Percentiles rank a stretch among this genome's conserved stretches.
Evolutionary conservation across 2,113 vertebrate genomes (phyloP).

Genomic region (Alethe diademata): DNA sequence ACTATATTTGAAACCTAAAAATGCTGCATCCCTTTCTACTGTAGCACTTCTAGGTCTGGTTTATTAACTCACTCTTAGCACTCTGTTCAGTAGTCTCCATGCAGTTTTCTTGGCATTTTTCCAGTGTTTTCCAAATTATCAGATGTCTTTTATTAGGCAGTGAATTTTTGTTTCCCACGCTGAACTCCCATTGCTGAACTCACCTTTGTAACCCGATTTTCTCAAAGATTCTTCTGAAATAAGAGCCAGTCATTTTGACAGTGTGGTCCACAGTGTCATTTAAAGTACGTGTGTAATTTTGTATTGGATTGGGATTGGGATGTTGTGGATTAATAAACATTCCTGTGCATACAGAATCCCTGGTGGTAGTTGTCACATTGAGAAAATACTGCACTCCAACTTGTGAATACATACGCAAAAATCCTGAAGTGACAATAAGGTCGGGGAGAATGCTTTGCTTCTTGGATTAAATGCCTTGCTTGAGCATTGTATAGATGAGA

Average conservation of each 20-base stretch:
- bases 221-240: neutral
- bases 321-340: neutral
- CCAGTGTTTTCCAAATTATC: neutral
- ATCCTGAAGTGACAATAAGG: neutral
- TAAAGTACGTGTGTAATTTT: neutral
- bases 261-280: neutral
- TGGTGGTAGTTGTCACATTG: neutral
- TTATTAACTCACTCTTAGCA: neutral
- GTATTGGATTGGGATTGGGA: neutral
- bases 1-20: neutral
- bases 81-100: neutral
- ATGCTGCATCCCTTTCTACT: neutral
- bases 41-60: neutral
- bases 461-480: neutral
- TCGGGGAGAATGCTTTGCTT: neutral
- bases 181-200: neutral
- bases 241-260: neutral
- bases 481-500: neutral
- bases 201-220: neutral
- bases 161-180: neutral
- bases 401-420: neutral
- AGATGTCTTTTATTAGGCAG: neutral
- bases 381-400: neutral
- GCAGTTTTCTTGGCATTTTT: neutral
- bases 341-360: neutral